These are phyloP conservation scores for Lipophrys pholis DNA, from an alignment of 2,113 vertebrate species.

Conservation along the genomic window DNA sequence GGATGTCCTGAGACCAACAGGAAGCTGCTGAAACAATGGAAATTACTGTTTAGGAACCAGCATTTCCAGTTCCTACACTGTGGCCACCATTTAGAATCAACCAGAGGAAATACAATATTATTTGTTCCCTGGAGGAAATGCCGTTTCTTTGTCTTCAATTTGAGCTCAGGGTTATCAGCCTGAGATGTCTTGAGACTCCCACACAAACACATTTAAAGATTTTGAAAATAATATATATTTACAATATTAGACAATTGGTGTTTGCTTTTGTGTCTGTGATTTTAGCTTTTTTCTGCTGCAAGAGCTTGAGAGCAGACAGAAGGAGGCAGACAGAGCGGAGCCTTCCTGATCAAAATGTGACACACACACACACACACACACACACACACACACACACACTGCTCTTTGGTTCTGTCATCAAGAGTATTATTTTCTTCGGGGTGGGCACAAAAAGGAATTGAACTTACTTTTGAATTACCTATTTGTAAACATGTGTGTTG, in stretches of 20 bases:
- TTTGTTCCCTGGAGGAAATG: conserved; percentile 68
- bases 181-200: conserved; percentile 19
- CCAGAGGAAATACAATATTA: conserved; percentile 74
- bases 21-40: conserved; percentile 77
- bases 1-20: conserved; percentile 78
- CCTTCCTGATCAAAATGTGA: conserved; percentile 39
- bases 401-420: no score
- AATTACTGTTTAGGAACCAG: conserved; percentile 75
- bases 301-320: conserved; percentile 18
- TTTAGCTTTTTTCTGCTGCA: conserved; percentile 19
- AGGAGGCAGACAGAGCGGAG: conserved; percentile 46
- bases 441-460: no score
- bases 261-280: conserved; percentile 10
- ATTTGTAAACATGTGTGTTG: no score
- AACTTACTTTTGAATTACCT: no score
- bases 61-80: conserved; percentile 75
- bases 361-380: no score
- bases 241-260: background rate
- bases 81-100: conserved; percentile 68
- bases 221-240: background rate
- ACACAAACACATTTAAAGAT: conserved; percentile 18
- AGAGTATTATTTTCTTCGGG: no score
- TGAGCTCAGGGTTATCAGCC: conserved; percentile 22
- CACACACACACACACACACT: no score
- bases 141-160: conserved; percentile 47